Evolutionary conservation across 2,113 vertebrate genomes (phyloP), one percentile per base, ranked within the genome.

Genomic region (Platysternon megacephalum): DNA sequence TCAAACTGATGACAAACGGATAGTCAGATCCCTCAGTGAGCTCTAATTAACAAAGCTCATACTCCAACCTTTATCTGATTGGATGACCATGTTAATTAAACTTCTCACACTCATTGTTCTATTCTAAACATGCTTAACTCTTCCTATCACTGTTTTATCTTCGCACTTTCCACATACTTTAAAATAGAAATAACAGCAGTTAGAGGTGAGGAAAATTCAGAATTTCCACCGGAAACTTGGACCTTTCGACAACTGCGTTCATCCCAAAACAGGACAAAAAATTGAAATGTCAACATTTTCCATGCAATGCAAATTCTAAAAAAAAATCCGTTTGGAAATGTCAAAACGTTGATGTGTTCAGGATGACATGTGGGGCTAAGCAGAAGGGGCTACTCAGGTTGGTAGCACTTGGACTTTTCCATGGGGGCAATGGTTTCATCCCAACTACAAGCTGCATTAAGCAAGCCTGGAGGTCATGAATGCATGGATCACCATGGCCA

Each of bases 31-130:
- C 44, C 5, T 29, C 8, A 51, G 8, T 2, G 13, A 28, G 24
- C 5, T 49, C 26, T 79, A 3, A 0, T 35, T 29, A 85, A 12
- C 8, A 53, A 68, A 22, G n/a, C 22, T 55, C n/a, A 26, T 4
- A 46, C 44, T 79, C 14, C 48, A 22, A 28, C 35, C 26, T 82
- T 80, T 2, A 1, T 80, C 58, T 0, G 0, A 42, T n/a, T 0
- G 0, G 44, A n/a, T 74, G 46, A 24, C 0, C 0, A 46, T 12
- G 48, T 39, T 48, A 26, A 83, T 68, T 19, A 48, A 55, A 85
- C 51, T 3, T 79, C 21, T 49, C 35, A 81, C 42, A 65, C 76
- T 4, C 2, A 1, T 21, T 1, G 0, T 3, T 35, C 68, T 46
- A 9, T 5, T 79, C 51, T 52, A 88, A 56, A 52, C 28, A 3